Evolutionary conservation across 1,140 invertebrate genomes (phyloP).

Genomic region (Rhysida immarginata): DNA sequence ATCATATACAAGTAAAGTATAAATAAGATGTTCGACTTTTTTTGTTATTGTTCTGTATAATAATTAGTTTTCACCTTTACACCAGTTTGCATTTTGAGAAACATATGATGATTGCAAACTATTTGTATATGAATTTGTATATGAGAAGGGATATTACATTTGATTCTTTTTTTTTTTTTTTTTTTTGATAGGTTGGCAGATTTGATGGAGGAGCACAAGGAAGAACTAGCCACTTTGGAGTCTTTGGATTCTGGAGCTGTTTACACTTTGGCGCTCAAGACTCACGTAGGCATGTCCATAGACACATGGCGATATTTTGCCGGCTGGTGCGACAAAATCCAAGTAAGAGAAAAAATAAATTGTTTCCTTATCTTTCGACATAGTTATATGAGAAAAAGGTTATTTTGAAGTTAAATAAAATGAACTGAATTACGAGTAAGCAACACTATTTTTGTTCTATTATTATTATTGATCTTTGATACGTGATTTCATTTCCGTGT

Average conservation of each 20-base stretch:
- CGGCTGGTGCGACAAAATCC: constrained; percentile 38
- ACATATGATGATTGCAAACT: no score
- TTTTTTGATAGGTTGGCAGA: constrained; percentile 55
- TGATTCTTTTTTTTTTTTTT: constrained; percentile 11
- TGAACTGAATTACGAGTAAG: no score
- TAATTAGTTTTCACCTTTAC: no score
- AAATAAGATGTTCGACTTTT: no score
- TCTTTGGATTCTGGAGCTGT: constrained; percentile 85
- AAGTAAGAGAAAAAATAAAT: constrained; percentile 18
- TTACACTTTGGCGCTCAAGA: constrained; percentile 86
- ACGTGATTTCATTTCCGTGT: no score
- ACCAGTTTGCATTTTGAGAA: no score
- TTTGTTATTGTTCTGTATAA: no score
- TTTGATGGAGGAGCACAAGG: constrained; percentile 82
- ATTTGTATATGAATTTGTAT: no score
- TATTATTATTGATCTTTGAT: neutral
- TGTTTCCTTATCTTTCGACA: no score
- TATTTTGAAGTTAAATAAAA: no score
- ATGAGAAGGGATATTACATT: no score
- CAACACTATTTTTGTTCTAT: neutral
- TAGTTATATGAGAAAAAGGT: no score
- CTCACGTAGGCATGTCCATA: constrained; percentile 85
- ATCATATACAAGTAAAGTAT: constrained; percentile 47
- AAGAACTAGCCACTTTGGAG: constrained; percentile 86
- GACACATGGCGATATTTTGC: constrained; percentile 82